Evolutionary conservation across 1,140 invertebrate genomes (phyloP), one percentile per base, ranked within the genome.

Genomic region (Homarus americanus): DNA sequence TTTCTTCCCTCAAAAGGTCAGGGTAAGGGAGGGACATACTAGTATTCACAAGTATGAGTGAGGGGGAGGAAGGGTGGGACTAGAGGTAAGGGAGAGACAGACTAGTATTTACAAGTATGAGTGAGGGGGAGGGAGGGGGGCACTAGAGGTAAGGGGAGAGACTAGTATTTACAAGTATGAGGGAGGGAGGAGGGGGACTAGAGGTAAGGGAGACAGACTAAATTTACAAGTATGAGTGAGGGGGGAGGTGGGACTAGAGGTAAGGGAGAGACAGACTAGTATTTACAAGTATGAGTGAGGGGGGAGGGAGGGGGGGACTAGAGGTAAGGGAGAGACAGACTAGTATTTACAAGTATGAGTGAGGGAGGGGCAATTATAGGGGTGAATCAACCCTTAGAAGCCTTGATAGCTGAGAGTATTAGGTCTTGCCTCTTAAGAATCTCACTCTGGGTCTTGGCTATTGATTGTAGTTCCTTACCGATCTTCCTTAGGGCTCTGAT

Each of bases 361-460:
- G 17, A n/a, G n/a, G n/a, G n/a, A n/a, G n/a, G 44, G 44, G 17
- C 0, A 17, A 10, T 9, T 9, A 49, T 49, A 17, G 44, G 44
- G 9, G 44, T 17, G 17, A 10, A 15, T 53, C 28, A 53, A 49
- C 17, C 32, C 44, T 40, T 69, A 41, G 40, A 72, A 58, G 72
- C 69, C 12, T 79, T 66, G 24, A 88, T 72, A 28, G 76, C 76
- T 40, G n/a, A 28, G 3, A 88, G 40, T 88, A 88, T 88, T n/a
- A 72, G 53, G 34, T 88, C 86, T 32, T 88, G 86, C 34, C 58
- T 88, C 15, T 82, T 82, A 32, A 88, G 66, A 32, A 88, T 88
- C 20, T 88, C 86, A 80, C 86, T 44, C 38, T 88, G 86, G 34
- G 86, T 82, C 69, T 72, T 80, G 20, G 86, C 86, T 44, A 88